phyloP scores from a whole-genome alignment of 92 coral and sea anemone species.

The Phenganax subtilis region DNA sequence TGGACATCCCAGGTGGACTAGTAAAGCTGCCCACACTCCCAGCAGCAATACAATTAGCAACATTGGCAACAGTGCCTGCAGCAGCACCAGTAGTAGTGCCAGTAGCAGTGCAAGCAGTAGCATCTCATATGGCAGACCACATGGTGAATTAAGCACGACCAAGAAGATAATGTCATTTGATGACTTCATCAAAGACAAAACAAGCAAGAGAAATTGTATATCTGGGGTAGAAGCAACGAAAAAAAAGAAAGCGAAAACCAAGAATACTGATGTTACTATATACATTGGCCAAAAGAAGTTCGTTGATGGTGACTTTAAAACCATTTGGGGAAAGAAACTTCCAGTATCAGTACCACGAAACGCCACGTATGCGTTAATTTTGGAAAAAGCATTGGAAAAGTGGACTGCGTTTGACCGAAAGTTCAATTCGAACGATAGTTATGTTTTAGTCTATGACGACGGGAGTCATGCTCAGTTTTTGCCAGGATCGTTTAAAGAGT shows the following conservation, averaged over 20 bases:
- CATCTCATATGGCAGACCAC: conserved; percentile 34
- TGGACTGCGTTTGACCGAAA: conserved; percentile 65
- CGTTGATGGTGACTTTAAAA: conserved; percentile 50
- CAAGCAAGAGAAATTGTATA: conserved; percentile 33
- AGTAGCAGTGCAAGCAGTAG: conserved; percentile 3
- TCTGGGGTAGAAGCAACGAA: conserved; percentile 1
- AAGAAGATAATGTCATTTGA: conserved; percentile 20
- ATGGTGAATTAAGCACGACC: neutral
- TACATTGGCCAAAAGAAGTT: conserved; percentile 34
- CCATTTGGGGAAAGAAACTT: conserved; percentile 43
- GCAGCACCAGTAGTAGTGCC: neutral
- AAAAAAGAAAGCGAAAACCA: conserved; percentile 25
- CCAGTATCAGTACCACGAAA: conserved; percentile 46
- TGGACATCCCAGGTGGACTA: conserved; percentile 29
- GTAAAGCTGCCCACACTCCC: neutral
- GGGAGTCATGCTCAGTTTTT: conserved; percentile 53
- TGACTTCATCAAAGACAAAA: conserved; percentile 36
- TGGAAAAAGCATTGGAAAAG: conserved; percentile 54
- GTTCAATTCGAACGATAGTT: conserved; percentile 48
- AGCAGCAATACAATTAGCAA: neutral
- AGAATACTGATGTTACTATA: conserved; percentile 25
- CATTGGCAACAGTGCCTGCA: neutral
- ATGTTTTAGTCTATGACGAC: conserved; percentile 53
- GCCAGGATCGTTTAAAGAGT: conserved; percentile 46
- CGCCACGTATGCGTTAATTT: conserved; percentile 52